phyloP scores from a whole-genome alignment of 2,797 vertebrate species.

The Sebastes alutus region DNA sequence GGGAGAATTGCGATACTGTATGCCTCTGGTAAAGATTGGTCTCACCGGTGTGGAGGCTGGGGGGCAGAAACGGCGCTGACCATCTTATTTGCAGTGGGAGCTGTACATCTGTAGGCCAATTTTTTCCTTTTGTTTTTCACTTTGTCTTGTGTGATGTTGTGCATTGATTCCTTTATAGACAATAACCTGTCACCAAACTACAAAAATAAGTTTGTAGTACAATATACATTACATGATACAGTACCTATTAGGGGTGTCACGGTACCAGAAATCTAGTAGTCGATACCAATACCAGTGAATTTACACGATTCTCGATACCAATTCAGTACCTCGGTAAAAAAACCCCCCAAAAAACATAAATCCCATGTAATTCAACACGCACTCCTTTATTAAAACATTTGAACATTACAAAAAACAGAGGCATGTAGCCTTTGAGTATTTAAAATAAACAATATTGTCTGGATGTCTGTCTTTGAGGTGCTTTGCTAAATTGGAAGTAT shows the following conservation, averaged over 20 bases:
- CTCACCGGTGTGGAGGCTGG: conserved; percentile 9
- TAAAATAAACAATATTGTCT: no score
- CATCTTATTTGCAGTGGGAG: background rate
- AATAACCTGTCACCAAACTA: background rate
- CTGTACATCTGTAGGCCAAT: background rate
- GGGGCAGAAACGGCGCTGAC: conserved; percentile 1
- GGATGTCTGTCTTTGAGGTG: no score
- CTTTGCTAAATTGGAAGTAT: no score
- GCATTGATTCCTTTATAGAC: background rate
- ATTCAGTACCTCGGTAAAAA: no score
- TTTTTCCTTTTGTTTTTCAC: background rate
- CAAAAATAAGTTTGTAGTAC: background rate
- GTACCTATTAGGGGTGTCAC: background rate
- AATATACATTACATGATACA: background rate
- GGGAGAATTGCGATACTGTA: conserved; percentile 12
- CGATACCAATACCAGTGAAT: no score
- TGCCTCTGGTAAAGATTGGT: conserved; percentile 28
- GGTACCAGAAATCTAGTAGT: no score
- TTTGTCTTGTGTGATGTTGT: background rate
- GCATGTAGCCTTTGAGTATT: no score
- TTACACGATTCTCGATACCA: no score
- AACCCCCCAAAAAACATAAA: no score
- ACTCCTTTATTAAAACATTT: no score
- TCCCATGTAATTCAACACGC: no score
- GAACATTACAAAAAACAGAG: no score